Evolutionary conservation across 2,113 vertebrate genomes (phyloP).

Genomic region (Seriola rivoliana): DNA sequence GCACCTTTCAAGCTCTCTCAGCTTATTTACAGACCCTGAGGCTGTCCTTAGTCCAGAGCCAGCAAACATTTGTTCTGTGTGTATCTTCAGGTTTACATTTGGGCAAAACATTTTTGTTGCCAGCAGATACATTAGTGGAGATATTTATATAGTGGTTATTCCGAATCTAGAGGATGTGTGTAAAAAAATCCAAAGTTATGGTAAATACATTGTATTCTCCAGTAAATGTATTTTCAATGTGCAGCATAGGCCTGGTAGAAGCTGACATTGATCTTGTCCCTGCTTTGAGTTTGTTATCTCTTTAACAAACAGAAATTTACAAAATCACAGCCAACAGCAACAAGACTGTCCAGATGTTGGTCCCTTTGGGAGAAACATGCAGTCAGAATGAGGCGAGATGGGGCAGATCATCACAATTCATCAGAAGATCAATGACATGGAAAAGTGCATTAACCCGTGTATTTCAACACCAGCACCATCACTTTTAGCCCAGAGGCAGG

Average conservation of each 20-base stretch:
- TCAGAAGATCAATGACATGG: conserved; percentile 8
- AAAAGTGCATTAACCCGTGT: conserved; percentile 24
- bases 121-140: conserved; percentile 20
- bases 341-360: conserved; percentile 38
- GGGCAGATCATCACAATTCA: not conserved
- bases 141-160: not conserved
- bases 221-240: not conserved
- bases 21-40: not conserved
- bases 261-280: not conserved
- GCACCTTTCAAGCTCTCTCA: not conserved
- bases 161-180: not conserved
- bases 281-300: conserved; percentile 25
- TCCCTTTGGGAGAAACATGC: not conserved
- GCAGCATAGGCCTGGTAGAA: not conserved
- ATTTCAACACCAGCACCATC: not conserved
- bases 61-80: conserved; percentile 25
- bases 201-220: not conserved
- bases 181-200: not conserved
- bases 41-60: conserved; percentile 8
- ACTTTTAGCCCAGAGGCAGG: not conserved
- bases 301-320: conserved; percentile 3
- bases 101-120: conserved; percentile 9
- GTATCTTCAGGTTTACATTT: conserved; percentile 26
- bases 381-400: not conserved
- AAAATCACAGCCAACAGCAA: conserved; percentile 24